Evolutionary conservation across 1,140 invertebrate species (phyloP).

Genomic region (Limonius californicus): DNA sequence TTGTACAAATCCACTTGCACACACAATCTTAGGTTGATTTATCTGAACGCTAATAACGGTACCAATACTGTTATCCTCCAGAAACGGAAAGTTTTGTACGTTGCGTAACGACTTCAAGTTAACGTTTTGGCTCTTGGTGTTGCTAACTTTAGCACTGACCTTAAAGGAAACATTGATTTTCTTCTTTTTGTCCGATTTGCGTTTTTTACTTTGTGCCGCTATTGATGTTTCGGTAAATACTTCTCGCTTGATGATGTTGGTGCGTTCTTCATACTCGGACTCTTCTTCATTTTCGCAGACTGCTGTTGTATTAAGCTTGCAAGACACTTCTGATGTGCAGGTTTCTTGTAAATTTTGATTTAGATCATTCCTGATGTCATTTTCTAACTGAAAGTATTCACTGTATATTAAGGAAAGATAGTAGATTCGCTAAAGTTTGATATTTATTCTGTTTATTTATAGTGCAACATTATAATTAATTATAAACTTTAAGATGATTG

Average conservation of each 20-base stretch:
- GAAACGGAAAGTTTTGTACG: not conserved
- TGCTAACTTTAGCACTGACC: conserved; percentile 20
- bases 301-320: not conserved
- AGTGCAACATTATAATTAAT: too few relatives aligned
- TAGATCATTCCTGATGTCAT: not conserved
- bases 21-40: conserved; percentile 23
- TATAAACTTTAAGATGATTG: too few relatives aligned
- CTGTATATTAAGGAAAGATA: not conserved
- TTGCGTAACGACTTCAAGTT: not conserved
- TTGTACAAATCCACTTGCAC: conserved; percentile 36
- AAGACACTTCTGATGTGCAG: not conserved
- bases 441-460: too few relatives aligned
- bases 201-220: not conserved
- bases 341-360: conserved; percentile 19
- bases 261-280: conserved; percentile 33
- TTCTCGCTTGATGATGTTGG: conserved; percentile 34
- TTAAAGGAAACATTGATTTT: conserved; percentile 38
- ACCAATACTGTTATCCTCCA: not conserved
- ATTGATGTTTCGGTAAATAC: too few relatives aligned
- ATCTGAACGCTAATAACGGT: not conserved
- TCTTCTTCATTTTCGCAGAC: conserved; percentile 36
- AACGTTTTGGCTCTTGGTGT: conserved; percentile 6
- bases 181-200: conserved; percentile 19
- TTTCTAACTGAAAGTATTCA: conserved; percentile 7
- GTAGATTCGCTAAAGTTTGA: not conserved